A percentile compares a stretch with the other conserved stretches of the same genome.
These are phyloP conservation scores for Apodemus agrarius DNA, from an alignment of 2,797 vertebrate species.

Conservation along the genomic window DNA sequence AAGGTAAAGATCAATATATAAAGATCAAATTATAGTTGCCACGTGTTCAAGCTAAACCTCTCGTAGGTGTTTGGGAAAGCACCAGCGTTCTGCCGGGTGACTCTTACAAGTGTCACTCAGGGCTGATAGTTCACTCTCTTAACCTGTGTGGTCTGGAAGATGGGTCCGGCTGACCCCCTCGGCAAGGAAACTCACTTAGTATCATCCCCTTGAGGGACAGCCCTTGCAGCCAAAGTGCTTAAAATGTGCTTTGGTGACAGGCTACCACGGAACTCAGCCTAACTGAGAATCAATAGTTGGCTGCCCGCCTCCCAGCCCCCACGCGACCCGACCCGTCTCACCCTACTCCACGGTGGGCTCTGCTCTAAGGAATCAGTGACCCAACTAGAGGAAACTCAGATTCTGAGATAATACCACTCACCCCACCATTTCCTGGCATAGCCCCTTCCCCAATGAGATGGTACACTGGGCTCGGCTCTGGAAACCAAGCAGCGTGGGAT, in stretches of 20 bases:
- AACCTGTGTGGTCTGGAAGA: neutral
- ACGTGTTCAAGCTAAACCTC: neutral
- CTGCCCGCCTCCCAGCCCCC: neutral
- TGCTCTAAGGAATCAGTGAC: conserved; percentile 5
- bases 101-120: neutral
- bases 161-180: neutral
- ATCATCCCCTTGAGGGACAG: neutral
- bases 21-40: neutral
- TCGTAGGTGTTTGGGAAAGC: neutral
- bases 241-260: neutral
- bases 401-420: neutral
- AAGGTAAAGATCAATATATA: neutral
- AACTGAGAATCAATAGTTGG: neutral
- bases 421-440: conserved; percentile 32
- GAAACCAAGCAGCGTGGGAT: conserved; percentile 18
- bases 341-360: neutral
- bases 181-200: neutral
- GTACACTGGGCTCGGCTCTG: conserved; percentile 11
- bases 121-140: neutral
- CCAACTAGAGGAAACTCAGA: conserved; percentile 53
- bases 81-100: neutral
- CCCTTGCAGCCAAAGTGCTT: neutral
- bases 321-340: neutral
- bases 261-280: neutral
- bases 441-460: neutral